These are phyloP conservation scores for Catharus fuscescens DNA, from an alignment of 2,113 vertebrate genomes.

Conservation along the genomic window DNA sequence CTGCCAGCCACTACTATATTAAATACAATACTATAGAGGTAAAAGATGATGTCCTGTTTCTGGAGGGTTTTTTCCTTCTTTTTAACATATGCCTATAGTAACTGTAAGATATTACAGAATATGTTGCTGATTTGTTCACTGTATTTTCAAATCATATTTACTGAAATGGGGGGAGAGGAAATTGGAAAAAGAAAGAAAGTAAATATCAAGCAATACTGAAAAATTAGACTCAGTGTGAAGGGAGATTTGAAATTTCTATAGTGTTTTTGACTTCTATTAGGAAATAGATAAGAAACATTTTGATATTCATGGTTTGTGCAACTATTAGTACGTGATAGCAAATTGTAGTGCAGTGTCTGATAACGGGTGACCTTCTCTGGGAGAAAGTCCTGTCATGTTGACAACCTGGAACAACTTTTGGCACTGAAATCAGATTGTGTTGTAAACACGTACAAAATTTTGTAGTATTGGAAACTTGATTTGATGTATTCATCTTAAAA, in stretches of 20 bases:
- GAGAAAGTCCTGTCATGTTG: not conserved
- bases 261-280: not conserved
- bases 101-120: not conserved
- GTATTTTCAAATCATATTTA: not conserved
- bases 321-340: not conserved
- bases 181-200: not conserved
- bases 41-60: constrained; percentile 33
- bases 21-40: constrained; percentile 98
- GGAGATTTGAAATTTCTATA: not conserved
- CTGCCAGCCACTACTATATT: constrained; percentile 97
- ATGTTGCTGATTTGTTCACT: not conserved
- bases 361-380: not conserved
- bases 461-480: not conserved
- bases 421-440: not conserved
- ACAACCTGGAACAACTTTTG: not conserved
- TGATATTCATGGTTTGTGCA: not conserved
- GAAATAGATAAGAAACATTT: not conserved
- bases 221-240: not conserved
- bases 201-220: not conserved
- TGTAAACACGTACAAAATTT: not conserved
- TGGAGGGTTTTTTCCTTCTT: not conserved
- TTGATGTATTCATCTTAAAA: not conserved
- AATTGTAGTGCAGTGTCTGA: not conserved
- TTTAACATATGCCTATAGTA: not conserved
- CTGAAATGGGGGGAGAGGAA: not conserved